These are phyloP conservation scores for Hemicentrotus pulcherrimus DNA, from an alignment of 35 echinoderm and acorn worm genomes.

Conservation along the genomic window DNA sequence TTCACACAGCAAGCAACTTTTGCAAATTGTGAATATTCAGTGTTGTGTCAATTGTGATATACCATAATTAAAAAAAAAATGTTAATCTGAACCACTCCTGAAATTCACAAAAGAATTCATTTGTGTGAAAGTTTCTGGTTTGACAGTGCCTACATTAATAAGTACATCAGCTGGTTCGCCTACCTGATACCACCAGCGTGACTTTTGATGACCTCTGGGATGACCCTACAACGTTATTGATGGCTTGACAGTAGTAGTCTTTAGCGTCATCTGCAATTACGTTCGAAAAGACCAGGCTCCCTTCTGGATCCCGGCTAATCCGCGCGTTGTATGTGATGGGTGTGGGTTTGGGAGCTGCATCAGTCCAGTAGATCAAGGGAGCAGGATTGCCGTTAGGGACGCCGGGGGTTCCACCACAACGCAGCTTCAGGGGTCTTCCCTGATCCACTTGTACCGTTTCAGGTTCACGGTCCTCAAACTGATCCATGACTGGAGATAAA, in stretches of 20 bases:
- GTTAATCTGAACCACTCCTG: too few relatives aligned
- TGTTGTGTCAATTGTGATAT: not conserved
- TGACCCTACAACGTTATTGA: not conserved
- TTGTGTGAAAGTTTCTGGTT: not conserved
- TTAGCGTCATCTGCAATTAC: not conserved
- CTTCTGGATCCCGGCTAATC: constrained; percentile 46
- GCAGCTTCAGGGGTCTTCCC: not conserved
- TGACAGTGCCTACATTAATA: not conserved
- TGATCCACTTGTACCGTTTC: not conserved
- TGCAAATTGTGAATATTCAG: too few relatives aligned
- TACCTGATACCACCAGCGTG: constrained; percentile 28
- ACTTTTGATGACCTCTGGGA: constrained; percentile 26
- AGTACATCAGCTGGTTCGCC: not conserved
- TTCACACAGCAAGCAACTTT: too few relatives aligned
- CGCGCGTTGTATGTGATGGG: constrained; percentile 31
- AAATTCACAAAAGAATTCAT: too few relatives aligned
- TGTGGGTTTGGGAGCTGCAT: not conserved
- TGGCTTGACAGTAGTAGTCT: constrained; percentile 54
- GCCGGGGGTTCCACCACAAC: not conserved
- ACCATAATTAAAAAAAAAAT: not conserved
- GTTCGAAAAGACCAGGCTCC: constrained; percentile 65
- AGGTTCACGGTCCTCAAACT: not conserved
- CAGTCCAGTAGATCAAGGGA: constrained; percentile 25
- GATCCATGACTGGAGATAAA: constrained; percentile 23
- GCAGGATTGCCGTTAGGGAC: not conserved